Evolutionary conservation across 2,113 vertebrate genomes (phyloP).

Genomic region (Tyrannus savana): DNA sequence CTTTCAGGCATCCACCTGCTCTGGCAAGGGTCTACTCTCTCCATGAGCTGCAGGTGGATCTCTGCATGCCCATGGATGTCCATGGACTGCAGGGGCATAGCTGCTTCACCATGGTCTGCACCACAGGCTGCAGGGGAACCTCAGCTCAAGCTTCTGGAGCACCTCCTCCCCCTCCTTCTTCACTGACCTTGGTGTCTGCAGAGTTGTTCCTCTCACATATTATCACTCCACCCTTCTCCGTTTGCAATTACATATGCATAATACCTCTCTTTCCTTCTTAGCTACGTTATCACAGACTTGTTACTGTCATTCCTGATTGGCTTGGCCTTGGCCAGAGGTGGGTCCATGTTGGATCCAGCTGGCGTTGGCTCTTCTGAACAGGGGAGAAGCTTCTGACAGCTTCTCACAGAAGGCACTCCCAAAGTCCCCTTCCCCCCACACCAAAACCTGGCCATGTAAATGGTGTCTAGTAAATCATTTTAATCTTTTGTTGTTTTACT

Average conservation of each 20-base stretch:
- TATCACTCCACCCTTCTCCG: neutral
- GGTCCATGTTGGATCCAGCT: neutral
- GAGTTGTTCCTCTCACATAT: neutral
- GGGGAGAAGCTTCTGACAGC: neutral
- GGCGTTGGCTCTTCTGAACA: neutral
- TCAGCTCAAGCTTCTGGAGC: neutral
- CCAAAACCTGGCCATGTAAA: neutral
- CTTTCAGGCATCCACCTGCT: neutral
- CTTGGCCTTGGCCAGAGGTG: neutral
- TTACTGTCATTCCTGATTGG: neutral
- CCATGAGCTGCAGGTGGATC: neutral
- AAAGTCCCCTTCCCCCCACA: too few species aligned
- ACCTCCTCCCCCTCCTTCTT: neutral
- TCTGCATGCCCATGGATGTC: neutral
- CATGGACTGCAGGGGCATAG: neutral
- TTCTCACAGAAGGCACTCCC: neutral
- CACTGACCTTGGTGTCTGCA: neutral
- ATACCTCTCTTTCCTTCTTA: neutral
- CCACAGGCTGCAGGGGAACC: neutral
- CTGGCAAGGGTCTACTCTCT: neutral
- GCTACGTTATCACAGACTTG: too few species aligned
- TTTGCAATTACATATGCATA: neutral
- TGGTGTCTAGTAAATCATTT: neutral
- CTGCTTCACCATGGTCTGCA: neutral
- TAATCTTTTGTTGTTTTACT: neutral